phyloP scores from a whole-genome alignment of 2,113 vertebrate genomes.

The Rallus limicola region DNA sequence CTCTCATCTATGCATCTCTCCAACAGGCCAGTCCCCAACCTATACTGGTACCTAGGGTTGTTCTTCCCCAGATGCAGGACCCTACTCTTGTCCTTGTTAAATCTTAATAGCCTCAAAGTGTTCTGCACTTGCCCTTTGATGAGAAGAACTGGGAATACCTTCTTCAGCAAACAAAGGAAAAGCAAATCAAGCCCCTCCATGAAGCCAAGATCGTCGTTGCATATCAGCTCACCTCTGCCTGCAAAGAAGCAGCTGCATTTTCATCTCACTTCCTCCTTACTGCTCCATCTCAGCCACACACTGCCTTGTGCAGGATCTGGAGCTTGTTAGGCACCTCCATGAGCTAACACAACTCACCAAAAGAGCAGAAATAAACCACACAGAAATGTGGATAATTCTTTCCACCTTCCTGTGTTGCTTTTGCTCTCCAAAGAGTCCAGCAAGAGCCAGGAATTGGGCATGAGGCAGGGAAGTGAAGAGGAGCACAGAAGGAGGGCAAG shows the following conservation, averaged over 20 bases:
- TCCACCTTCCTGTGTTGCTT: not conserved
- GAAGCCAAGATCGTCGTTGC: not conserved
- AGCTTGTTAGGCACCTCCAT: not conserved
- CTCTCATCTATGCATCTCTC: no score
- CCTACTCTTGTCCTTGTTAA: no score
- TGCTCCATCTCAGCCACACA: rapidly evolving
- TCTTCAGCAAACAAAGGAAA: not conserved
- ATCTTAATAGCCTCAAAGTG: not conserved
- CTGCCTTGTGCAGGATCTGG: not conserved
- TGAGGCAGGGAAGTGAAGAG: not conserved
- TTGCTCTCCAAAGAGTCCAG: not conserved
- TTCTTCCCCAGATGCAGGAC: no score
- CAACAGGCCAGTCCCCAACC: no score
- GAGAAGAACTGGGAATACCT: not conserved
- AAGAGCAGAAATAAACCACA: not conserved
- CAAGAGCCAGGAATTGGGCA: not conserved
- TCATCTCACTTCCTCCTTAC: not conserved
- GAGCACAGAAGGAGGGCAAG: not conserved
- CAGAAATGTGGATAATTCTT: not conserved
- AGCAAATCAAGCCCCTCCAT: not conserved
- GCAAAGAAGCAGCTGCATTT: not conserved
- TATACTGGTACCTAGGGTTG: no score
- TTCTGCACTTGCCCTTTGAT: not conserved
- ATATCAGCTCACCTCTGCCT: not conserved
- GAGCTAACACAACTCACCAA: not conserved